A percentile compares a stretch with the other conserved stretches of the same genome.
Conservation (phyloP, 1,140 invertebrate genomes). For the Tribolium madens region DNA sequence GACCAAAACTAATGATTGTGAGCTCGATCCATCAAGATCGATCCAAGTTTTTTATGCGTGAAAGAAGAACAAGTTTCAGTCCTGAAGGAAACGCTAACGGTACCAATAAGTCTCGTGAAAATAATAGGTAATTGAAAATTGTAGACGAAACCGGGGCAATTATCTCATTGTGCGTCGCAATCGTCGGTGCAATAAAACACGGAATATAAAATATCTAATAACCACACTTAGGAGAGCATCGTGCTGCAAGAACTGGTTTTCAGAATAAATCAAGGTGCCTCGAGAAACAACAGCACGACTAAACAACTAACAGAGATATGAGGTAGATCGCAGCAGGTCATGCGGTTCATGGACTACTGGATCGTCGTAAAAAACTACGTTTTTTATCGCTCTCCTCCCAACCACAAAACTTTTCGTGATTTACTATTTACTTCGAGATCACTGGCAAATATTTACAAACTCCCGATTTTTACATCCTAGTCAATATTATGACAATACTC, state of each 20-base stretch:
- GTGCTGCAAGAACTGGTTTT: constrained; percentile 56
- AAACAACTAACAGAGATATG: constrained; percentile 54
- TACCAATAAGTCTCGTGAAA: constrained; percentile 31
- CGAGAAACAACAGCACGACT: constrained; percentile 57
- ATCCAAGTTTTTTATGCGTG: constrained; percentile 9
- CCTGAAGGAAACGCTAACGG: constrained; percentile 23
- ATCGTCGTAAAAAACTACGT: constrained; percentile 57
- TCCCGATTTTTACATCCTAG: neutral
- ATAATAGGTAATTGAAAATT: constrained; percentile 47
- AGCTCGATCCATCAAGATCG: constrained; percentile 25
- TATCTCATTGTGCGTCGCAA: constrained; percentile 33
- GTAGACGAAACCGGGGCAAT: constrained; percentile 40
- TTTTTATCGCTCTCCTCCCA: constrained; percentile 53
- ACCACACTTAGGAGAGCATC: constrained; percentile 46
- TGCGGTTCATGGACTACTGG: constrained; percentile 60
- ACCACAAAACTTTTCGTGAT: constrained; percentile 37
- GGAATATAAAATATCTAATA: constrained; percentile 52
- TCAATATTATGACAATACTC: neutral
- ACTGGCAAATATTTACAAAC: constrained; percentile 23
- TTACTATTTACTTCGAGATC: constrained; percentile 19
- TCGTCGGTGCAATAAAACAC: constrained; percentile 47
- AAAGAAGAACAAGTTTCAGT: neutral
- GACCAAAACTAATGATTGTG: constrained; percentile 23
- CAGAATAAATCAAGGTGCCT: constrained; percentile 55
- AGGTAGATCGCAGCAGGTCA: constrained; percentile 58